phyloP scores from a whole-genome alignment of 2,113 vertebrate genomes.

The human region GRCh38 chr7:28156001-28156500 shows the following conservation, averaged over 20 bases:
- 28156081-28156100: not conserved
- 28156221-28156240: conserved; percentile 32
- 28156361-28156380: conserved; percentile 61
- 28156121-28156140: not conserved
- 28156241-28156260: conserved; percentile 16
- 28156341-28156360: conserved; percentile 25
- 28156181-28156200: conserved; percentile 34
- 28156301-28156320: not conserved
- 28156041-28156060: not conserved
- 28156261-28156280: conserved; percentile 40
- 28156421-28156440: conserved; percentile 68
- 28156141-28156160: not conserved
- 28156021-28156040: not conserved
- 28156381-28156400: conserved; percentile 43
- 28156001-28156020: not conserved
- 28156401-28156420: conserved; percentile 61
- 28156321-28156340: conserved; percentile 39
- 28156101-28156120: not conserved
- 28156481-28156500: conserved; percentile 56
- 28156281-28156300: conserved; percentile 28
- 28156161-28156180: conserved; percentile 19
- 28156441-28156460: conserved; percentile 74
- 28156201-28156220: not conserved
- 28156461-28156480: conserved; percentile 49
- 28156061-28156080: not conserved